Conservation (phyloP, 1,140 invertebrate genomes). For the Scaptomyza hsui region DNA sequence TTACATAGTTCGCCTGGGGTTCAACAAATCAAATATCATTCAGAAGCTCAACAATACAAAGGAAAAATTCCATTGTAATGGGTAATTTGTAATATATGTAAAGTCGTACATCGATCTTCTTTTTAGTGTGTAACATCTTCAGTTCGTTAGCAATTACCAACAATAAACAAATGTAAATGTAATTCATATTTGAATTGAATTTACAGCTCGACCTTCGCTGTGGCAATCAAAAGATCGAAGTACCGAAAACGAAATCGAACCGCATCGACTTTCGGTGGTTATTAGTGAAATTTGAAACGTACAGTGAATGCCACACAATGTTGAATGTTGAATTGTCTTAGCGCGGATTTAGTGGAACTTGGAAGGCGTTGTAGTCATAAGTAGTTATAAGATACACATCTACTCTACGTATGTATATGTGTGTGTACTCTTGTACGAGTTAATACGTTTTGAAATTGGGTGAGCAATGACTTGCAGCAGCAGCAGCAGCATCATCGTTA, state of each 20-base stretch:
- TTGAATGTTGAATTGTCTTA: slow-evolving; percentile 71
- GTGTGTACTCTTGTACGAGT: slow-evolving; percentile 29
- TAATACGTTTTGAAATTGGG: slow-evolving; percentile 76
- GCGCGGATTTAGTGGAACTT: slow-evolving; percentile 55
- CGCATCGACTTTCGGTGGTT: slow-evolving; percentile 10
- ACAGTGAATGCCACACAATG: slow-evolving; percentile 64
- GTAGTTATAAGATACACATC: slow-evolving; percentile 14
- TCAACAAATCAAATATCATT: slow-evolving; percentile 15
- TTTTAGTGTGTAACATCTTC: slow-evolving; percentile 23
- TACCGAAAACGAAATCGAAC: slow-evolving; percentile 40
- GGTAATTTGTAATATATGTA: slow-evolving; percentile 5
- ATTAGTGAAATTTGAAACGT: slow-evolving; percentile 61
- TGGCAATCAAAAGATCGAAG: slow-evolving; percentile 27
- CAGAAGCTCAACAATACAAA: slow-evolving; percentile 25
- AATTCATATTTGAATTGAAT: slow-evolving; percentile 65
- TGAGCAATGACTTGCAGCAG: slow-evolving; percentile 73
- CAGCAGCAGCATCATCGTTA: slow-evolving; percentile 38
- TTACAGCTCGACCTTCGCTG: slow-evolving; percentile 57
- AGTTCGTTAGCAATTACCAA: slow-evolving; percentile 57
- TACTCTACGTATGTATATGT: slow-evolving; percentile 5
- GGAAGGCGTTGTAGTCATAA: slow-evolving; percentile 27
- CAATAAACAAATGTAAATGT: slow-evolving; percentile 68
- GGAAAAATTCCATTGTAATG: not conserved
- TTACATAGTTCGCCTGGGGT: not conserved
- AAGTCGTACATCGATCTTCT: too few relatives aligned